These are phyloP conservation scores for Channa argus DNA, from an alignment of 2,113 vertebrate species.

Conservation along the genomic window DNA sequence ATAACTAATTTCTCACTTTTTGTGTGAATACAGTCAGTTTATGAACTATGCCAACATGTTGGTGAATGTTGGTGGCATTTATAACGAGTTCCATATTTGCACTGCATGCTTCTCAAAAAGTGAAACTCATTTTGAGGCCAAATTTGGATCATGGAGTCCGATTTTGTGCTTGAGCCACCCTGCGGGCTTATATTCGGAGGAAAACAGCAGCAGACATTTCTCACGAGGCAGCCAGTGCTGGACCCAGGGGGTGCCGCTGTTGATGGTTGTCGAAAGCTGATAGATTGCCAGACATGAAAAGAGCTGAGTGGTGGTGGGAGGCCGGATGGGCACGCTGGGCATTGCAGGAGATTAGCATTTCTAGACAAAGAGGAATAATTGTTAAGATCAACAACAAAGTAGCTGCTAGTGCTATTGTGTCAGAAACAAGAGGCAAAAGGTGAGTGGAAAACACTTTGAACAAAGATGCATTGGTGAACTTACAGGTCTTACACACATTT, in stretches of 20 bases:
- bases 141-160: neutral
- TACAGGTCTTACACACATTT: neutral
- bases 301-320: constrained; percentile 41
- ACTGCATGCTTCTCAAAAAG: too few species aligned
- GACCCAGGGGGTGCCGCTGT: constrained; percentile 31
- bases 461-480: too few species aligned
- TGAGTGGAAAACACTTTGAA: neutral
- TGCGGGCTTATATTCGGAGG: constrained; percentile 19
- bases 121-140: neutral
- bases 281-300: constrained; percentile 50
- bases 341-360: constrained; percentile 46
- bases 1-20: constrained; percentile 11
- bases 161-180: neutral
- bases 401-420: constrained; percentile 29
- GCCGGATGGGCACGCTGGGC: constrained; percentile 44
- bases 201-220: constrained; percentile 30
- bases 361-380: constrained; percentile 37
- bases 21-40: neutral
- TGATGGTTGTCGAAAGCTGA: constrained; percentile 56
- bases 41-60: neutral
- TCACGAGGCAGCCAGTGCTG: constrained; percentile 4
- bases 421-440: constrained; percentile 12
- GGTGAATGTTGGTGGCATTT: too few species aligned
- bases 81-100: too few species aligned
- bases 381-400: constrained; percentile 30